Percentiles rank a stretch among this genome's conserved stretches.
Conservation (phyloP, 35 echinoderm and acorn worm genomes). For the Amphiura filiformis region DNA sequence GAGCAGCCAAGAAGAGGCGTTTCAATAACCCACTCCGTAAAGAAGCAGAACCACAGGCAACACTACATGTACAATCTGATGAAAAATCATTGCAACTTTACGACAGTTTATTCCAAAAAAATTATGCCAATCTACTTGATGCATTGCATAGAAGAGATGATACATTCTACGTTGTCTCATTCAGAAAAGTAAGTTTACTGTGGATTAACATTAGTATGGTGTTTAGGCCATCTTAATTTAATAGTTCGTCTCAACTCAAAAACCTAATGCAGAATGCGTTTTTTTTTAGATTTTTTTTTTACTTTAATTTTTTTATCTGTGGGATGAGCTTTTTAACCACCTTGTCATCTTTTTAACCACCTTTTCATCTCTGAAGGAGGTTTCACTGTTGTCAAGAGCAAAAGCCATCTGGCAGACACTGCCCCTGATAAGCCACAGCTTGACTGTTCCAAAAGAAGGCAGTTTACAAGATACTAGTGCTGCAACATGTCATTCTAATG, state of each 20-base stretch:
- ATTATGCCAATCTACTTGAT: conserved; percentile 74
- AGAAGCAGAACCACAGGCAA: conserved; percentile 8
- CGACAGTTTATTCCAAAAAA: conserved; percentile 73
- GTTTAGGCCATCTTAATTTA: too few species aligned
- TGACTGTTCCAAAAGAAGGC: too few species aligned
- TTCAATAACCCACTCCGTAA: background rate
- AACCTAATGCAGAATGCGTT: too few species aligned
- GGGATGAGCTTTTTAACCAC: too few species aligned
- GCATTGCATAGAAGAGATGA: conserved; percentile 82
- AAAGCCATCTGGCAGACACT: background rate
- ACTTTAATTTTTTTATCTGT: too few species aligned
- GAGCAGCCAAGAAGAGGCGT: conserved; percentile 27
- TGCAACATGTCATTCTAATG: too few species aligned
- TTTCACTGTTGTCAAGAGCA: too few species aligned
- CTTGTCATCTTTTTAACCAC: too few species aligned
- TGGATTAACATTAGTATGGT: background rate
- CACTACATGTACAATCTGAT: conserved; percentile 60
- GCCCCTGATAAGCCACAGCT: background rate
- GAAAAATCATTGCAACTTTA: conserved; percentile 86
- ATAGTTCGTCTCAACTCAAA: too few species aligned
- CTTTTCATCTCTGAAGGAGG: too few species aligned
- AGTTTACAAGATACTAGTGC: too few species aligned
- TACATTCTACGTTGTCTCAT: conserved; percentile 92
- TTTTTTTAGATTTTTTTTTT: too few species aligned
- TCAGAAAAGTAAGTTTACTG: conserved; percentile 79